Conservation (phyloP, 1,140 invertebrate species). For the Cotesia glomerata region DNA sequence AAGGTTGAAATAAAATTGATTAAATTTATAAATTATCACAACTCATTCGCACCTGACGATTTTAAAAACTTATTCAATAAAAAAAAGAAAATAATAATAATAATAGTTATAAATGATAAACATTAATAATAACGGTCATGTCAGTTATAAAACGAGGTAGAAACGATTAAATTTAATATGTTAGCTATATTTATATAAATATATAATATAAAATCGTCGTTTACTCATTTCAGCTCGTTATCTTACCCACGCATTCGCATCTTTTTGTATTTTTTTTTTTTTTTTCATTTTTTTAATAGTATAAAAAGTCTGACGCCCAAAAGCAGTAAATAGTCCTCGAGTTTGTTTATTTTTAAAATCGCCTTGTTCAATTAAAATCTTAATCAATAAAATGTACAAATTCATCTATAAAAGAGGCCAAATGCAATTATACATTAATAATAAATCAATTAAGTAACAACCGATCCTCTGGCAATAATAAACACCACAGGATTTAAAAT, state of each 20-base stretch:
- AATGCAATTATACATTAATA: constrained; percentile 6
- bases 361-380: neutral
- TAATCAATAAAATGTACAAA: neutral
- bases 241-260: constrained; percentile 1
- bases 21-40: constrained; percentile 17
- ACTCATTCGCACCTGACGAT: constrained; percentile 15
- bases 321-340: neutral
- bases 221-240: neutral
- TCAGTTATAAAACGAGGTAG: constrained; percentile 20
- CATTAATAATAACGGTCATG: constrained; percentile 19
- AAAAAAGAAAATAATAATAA: constrained; percentile 1
- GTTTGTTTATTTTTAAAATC: neutral
- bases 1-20: constrained; percentile 20
- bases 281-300: neutral
- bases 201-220: constrained; percentile 5
- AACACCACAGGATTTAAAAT: neutral
- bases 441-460: constrained; percentile 15
- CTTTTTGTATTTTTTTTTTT: neutral
- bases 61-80: neutral
- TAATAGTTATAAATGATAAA: neutral
- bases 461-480: neutral
- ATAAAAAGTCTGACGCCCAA: neutral
- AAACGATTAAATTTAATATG: constrained; percentile 21
- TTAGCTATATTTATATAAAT: neutral
- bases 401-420: constrained; percentile 19